Base-by-base conservation (phyloP, 23 tunicate species). In the Ciona savignyi region DNA sequence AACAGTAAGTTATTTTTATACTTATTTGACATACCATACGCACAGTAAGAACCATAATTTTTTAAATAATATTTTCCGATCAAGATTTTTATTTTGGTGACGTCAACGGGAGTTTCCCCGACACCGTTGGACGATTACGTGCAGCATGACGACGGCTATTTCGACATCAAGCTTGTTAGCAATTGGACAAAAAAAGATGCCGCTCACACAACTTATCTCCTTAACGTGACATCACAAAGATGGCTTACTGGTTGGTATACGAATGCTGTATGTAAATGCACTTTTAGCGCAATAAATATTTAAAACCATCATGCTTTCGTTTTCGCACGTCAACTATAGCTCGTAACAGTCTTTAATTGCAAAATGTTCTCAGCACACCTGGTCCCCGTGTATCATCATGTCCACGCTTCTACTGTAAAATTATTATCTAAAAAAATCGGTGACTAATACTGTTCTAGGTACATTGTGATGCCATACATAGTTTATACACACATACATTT, bases 201-300 rank as follows among this genome's bases (percentile, higher is more conserved):
- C 6, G 87, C 64, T 0, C 88, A 83, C 32, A 93, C 88, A 35
- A 77, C 98, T n/a, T 81, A 82, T 51, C 31, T 93, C n/a, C 60
- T 93, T 33, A 93, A 93, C 62, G 86, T 93, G 98, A 93, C 98
- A 48, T 86, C 93, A 73, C 98, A 93, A 62, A 66, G 63, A 33
- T 93, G 98, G 98, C 78, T 93, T 32, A 93, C 98, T 49, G 96
- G 96, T 88, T 22, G 63, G 56, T 15, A 11, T 49, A 11, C 20
- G 15, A 49, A 11, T 49, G 61, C 15, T n/a, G n/a, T n/a, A n/a
- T n/a, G n/a, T n/a, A 42, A 42, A 42, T 42, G 11, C 9, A 42
- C 56, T 6, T 42, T 42, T 42, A 42, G 15, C 56, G 56, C 56
- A 15, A 42, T 42, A 6, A 42, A 42, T 42, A 6, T 15, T 42